phyloP scores from a whole-genome alignment of 2,888 invertebrate species.

The Oscheius sp. region DNA sequence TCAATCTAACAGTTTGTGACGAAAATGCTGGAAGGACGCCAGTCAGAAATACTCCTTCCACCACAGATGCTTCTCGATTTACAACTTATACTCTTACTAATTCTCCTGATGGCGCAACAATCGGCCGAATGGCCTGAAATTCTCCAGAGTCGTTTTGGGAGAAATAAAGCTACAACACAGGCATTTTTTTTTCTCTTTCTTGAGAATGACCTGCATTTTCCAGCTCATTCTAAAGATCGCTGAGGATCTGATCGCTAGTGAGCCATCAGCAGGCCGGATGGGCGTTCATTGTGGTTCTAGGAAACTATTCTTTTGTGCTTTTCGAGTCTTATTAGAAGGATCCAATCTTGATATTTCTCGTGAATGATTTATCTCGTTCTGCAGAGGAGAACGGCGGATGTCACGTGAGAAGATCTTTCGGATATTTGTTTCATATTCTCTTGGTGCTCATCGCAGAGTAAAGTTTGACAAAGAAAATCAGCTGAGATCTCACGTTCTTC shows the following conservation, averaged over 20 bases:
- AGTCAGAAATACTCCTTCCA: not conserved
- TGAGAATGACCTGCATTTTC: no score
- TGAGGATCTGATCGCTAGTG: no score
- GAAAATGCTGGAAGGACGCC: not conserved
- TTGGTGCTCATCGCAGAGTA: not conserved
- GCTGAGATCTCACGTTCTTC: not conserved
- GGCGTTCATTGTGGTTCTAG: no score
- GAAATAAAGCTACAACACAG: not conserved
- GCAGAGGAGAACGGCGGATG: no score
- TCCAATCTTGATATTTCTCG: no score
- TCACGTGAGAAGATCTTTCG: no score
- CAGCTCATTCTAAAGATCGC: no score
- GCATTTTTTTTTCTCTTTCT: no score
- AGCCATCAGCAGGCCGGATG: no score
- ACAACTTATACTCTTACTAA: not conserved
- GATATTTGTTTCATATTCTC: not conserved
- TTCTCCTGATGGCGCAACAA: not conserved
- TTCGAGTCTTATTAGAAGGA: no score
- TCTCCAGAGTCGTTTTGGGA: not conserved
- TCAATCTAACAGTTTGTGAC: not conserved
- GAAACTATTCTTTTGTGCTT: no score
- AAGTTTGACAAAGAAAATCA: not conserved
- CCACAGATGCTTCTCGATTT: not conserved
- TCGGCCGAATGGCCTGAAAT: not conserved
- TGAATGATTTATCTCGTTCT: no score